Conservation (phyloP, 2,888 invertebrate species). For the Orthosia cruda region DNA sequence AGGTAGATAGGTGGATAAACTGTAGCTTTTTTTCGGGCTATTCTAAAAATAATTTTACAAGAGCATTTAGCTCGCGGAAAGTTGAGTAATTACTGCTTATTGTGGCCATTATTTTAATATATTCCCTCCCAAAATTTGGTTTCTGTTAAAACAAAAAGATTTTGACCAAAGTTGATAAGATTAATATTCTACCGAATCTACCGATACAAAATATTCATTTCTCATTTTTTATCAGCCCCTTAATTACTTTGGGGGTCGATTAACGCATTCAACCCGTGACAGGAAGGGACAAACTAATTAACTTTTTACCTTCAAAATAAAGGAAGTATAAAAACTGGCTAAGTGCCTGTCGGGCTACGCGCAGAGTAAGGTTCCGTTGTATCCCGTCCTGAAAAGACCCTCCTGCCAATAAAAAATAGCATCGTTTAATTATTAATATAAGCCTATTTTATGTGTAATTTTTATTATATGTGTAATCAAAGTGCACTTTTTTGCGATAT, state of each 20-base stretch:
- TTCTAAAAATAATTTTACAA: too few species aligned
- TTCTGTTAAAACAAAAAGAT: background rate
- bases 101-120: background rate
- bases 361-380: too few species aligned
- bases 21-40: too few species aligned
- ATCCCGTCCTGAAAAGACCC: too few species aligned
- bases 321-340: conserved; percentile 10
- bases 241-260: conserved; percentile 36
- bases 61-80: background rate
- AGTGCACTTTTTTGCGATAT: too few species aligned
- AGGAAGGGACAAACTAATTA: conserved; percentile 44
- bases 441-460: too few species aligned
- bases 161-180: background rate
- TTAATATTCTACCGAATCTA: conserved; percentile 1
- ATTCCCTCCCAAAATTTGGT: background rate
- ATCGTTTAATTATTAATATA: too few species aligned
- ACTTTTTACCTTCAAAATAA: conserved; percentile 26
- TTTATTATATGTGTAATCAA: too few species aligned
- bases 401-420: too few species aligned
- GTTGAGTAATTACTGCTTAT: background rate
- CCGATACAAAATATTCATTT: conserved; percentile 22
- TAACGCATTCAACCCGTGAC: conserved; percentile 23
- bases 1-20: too few species aligned
- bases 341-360: too few species aligned
- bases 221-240: conserved; percentile 20